These are phyloP conservation scores for Drosophila pseudotalamancana DNA, from an alignment of 2,888 invertebrate species.

Conservation along the genomic window DNA sequence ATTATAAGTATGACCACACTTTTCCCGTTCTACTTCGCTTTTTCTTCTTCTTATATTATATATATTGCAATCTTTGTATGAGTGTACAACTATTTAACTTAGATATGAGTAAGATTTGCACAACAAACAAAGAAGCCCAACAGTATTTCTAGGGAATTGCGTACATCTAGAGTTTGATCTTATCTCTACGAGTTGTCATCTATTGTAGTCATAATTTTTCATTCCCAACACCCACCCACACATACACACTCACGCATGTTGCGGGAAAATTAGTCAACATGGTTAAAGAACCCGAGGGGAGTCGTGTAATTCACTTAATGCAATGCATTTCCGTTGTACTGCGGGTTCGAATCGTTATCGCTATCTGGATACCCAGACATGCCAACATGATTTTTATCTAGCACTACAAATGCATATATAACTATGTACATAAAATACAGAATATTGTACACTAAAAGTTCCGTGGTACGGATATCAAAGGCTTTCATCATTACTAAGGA, in stretches of 20 bases:
- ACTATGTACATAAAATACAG: background rate
- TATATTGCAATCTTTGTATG: background rate
- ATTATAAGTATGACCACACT: background rate
- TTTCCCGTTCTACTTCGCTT: background rate
- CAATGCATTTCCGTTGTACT: constrained; percentile 68
- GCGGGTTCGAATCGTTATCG: constrained; percentile 43
- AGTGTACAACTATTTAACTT: background rate
- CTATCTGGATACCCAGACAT: constrained; percentile 35
- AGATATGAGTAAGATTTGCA: constrained; percentile 30
- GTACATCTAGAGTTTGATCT: constrained; percentile 1
- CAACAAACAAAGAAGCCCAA: constrained; percentile 1
- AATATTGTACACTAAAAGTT: constrained; percentile 4
- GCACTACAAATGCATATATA: constrained; percentile 5
- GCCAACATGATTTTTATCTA: constrained; percentile 53
- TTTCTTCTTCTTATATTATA: background rate
- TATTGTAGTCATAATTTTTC: constrained; percentile 30
- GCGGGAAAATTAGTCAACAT: constrained; percentile 64
- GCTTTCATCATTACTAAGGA: no score
- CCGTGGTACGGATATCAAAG: background rate
- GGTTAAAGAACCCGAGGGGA: constrained; percentile 3
- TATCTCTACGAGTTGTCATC: constrained; percentile 23
- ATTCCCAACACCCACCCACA: constrained; percentile 16
- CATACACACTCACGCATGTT: constrained; percentile 18
- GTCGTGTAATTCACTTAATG: constrained; percentile 67
- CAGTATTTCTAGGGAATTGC: background rate